phyloP scores from a whole-genome alignment of 2,888 invertebrate species.

The Lutraria lutraria region DNA sequence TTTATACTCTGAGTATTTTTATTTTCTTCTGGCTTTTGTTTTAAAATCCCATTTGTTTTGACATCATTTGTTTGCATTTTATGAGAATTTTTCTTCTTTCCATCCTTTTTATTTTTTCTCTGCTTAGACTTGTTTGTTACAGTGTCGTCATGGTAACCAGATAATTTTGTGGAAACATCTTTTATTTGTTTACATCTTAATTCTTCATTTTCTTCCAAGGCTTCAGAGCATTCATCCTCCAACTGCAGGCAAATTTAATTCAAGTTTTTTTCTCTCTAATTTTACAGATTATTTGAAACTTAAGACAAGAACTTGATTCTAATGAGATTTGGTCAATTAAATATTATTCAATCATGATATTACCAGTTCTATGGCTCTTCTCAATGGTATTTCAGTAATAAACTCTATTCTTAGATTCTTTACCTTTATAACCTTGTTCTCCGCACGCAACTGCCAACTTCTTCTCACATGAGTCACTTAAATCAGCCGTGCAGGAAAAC shows the following conservation, averaged over 20 bases:
- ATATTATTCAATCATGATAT: too few relatives aligned
- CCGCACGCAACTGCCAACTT: too few relatives aligned
- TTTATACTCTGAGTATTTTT: slow-evolving; percentile 12
- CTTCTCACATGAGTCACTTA: too few relatives aligned
- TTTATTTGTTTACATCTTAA: slow-evolving; percentile 8
- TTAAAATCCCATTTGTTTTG: slow-evolving; percentile 9
- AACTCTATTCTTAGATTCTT: too few relatives aligned
- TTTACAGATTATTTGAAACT: too few relatives aligned
- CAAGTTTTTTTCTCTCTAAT: too few relatives aligned
- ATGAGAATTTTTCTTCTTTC: slow-evolving; percentile 13
- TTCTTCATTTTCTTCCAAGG: slow-evolving; percentile 44
- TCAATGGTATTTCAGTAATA: too few relatives aligned
- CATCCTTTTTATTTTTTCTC: slow-evolving; percentile 16
- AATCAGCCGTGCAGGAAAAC: too few relatives aligned
- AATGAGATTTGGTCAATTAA: too few relatives aligned
- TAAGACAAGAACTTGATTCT: too few relatives aligned
- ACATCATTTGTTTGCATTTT: background rate
- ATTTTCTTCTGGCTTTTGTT: background rate
- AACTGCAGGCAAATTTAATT: slow-evolving; percentile 63
- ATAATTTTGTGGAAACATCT: slow-evolving; percentile 16
- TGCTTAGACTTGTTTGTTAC: slow-evolving; percentile 41
- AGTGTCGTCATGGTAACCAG: background rate
- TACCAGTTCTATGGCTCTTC: too few relatives aligned
- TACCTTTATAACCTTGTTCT: too few relatives aligned
- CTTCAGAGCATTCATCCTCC: slow-evolving; percentile 76